Conservation (phyloP, 2,888 invertebrate species). For the Glaucopsyche alexis region DNA sequence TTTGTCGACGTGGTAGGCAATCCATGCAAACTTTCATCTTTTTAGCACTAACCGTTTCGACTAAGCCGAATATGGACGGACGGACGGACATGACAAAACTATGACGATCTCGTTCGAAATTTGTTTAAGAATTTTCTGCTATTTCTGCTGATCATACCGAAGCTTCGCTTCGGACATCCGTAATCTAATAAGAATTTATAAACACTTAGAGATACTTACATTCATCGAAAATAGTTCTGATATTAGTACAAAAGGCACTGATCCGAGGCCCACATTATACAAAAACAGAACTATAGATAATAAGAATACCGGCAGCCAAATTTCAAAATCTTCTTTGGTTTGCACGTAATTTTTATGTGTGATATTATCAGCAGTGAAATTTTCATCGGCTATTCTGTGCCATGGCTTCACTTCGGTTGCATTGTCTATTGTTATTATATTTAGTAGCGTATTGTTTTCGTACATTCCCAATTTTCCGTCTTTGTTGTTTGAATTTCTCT, state of each 20-base stretch:
- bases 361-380: conserved; percentile 44
- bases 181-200: not conserved
- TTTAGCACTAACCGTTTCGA: no score
- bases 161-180: no score
- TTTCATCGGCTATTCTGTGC: conserved; percentile 44
- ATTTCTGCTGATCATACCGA: no score
- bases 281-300: conserved; percentile 65
- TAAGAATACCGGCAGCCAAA: conserved; percentile 65
- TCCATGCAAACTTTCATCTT: no score
- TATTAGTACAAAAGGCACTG: conserved; percentile 71
- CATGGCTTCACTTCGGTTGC: conserved; percentile 41
- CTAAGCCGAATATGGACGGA: no score
- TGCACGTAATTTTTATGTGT: conserved; percentile 44
- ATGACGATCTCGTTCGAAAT: no score
- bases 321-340: conserved; percentile 44
- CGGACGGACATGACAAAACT: no score
- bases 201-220: conserved; percentile 54
- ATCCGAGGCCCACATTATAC: conserved; percentile 72
- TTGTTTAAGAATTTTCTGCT: no score
- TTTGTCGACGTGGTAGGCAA: no score
- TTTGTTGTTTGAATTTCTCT: conserved; percentile 48
- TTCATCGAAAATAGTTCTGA: conserved; percentile 68
- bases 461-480: conserved; percentile 43
- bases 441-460: conserved; percentile 43
- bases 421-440: conserved; percentile 36